Conservation (phyloP, 64 coral and sea anemone genomes). For the Porites australiensis region DNA sequence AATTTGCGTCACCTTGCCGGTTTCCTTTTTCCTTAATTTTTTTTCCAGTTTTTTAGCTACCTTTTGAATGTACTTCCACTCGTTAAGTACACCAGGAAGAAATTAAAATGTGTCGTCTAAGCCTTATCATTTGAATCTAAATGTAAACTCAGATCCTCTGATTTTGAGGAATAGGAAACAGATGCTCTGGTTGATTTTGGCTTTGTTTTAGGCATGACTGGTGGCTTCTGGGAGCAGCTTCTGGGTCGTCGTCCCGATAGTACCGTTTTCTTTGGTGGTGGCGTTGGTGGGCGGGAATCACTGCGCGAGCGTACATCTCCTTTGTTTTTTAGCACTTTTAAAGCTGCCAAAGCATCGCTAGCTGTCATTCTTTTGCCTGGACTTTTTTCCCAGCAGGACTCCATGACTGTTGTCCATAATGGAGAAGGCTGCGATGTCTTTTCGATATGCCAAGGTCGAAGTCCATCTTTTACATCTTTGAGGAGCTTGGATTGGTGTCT, state of each 20-base stretch:
- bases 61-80: too few relatives aligned
- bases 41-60: too few relatives aligned
- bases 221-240: not conserved
- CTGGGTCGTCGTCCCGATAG: not conserved
- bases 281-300: not conserved
- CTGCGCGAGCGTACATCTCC: not conserved
- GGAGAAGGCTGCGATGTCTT: not conserved
- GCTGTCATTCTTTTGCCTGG: not conserved
- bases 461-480: not conserved
- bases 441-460: not conserved
- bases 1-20: too few relatives aligned
- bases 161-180: not conserved
- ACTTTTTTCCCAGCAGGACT: not conserved
- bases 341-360: not conserved
- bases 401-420: slow-evolving; percentile 3
- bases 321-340: not conserved
- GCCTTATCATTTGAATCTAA: not conserved
- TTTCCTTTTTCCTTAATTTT: too few relatives aligned
- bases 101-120: not conserved
- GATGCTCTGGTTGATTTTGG: not conserved
- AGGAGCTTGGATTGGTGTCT: not conserved
- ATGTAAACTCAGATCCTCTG: not conserved
- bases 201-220: not conserved
- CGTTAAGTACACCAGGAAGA: too few relatives aligned
- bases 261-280: not conserved